Conservation (phyloP, 64 coral and sea anemone genomes). For the Stichodactyla helianthus region DNA sequence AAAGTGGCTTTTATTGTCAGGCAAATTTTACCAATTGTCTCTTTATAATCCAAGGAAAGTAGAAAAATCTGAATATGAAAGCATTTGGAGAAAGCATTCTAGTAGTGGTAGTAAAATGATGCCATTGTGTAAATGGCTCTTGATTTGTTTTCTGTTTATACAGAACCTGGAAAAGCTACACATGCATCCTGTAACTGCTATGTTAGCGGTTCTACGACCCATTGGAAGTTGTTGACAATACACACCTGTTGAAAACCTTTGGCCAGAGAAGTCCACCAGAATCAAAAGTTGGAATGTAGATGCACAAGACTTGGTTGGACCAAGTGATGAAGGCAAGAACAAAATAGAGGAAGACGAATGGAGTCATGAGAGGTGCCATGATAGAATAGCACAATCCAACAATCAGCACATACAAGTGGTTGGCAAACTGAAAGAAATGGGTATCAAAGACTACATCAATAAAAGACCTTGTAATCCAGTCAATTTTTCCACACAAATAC, state of each 20-base stretch:
- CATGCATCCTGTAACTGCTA: too few species aligned
- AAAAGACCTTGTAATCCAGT: neutral
- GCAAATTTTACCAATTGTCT: too few species aligned
- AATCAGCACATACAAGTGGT: conserved; percentile 73
- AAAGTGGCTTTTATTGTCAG: too few species aligned
- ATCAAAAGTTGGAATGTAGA: conserved; percentile 85
- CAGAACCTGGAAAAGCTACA: too few species aligned
- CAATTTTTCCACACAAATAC: too few species aligned
- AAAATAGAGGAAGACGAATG: conserved; percentile 78
- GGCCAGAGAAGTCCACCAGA: conserved; percentile 89
- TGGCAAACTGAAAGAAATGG: conserved; percentile 55
- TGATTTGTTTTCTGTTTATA: too few species aligned
- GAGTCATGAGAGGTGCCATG: conserved; percentile 84
- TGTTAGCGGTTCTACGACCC: neutral
- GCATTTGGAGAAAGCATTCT: too few species aligned
- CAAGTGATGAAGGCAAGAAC: conserved; percentile 74
- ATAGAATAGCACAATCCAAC: conserved; percentile 81
- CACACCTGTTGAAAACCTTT: conserved; percentile 76
- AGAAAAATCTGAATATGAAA: too few species aligned
- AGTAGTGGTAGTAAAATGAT: too few species aligned
- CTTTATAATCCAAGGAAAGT: too few species aligned
- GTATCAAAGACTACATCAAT: neutral
- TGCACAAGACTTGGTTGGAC: conserved; percentile 87
- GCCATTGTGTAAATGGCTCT: too few species aligned
- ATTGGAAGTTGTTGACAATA: neutral